Evolutionary conservation across 2,888 invertebrate genomes (phyloP), one percentile per base, ranked within the genome.

Genomic region (Allolobophora icterica): DNA sequence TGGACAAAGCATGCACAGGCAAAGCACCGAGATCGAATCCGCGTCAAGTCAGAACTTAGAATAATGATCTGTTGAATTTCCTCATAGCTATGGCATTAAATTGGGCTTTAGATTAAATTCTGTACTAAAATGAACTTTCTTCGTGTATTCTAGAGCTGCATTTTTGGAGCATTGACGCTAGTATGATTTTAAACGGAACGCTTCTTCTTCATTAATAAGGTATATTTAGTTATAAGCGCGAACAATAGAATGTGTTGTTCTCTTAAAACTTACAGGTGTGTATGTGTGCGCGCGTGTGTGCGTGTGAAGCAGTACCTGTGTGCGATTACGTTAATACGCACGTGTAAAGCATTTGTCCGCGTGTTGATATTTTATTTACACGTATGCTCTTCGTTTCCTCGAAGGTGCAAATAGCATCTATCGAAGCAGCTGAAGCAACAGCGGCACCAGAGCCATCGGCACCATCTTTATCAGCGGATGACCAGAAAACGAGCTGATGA

Each of bases 391-490:
- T n/a, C 30, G n/a, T 1, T n/a, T 5, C 30, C 71, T n/a, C n/a
- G 11, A 71, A 71, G 71, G 71, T 71, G 71, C 71, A 71, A 71
- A 71, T n/a, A n/a, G 11, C 71, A 71, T 71, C 30, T 71, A 71
- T 71, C n/a, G 30, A 71, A 42, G 19, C 89, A 89, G 21, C 40
- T 35, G 33, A 34, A 89, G 33, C 89, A 0, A 6, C 89, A 89
- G 5, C 4, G 35, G 19, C 89, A 35, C 5, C 89, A 35, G 34
- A 6, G n/a, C 2, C 35, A 89, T 35, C 89, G 33, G n/a, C 89
- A 89, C 5, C 89, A 89, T 40, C 89, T 35, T 89, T 38, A 89
- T 89, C 89, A 89, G 17, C 40, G 38, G 35, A 89, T 89, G 35
- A 42, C 52, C 89, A 89, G 30, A 71, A 71, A 30, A 71, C 71